These are phyloP conservation scores for Xenopus borealis DNA, from an alignment of 2,113 vertebrate genomes.

Conservation along the genomic window DNA sequence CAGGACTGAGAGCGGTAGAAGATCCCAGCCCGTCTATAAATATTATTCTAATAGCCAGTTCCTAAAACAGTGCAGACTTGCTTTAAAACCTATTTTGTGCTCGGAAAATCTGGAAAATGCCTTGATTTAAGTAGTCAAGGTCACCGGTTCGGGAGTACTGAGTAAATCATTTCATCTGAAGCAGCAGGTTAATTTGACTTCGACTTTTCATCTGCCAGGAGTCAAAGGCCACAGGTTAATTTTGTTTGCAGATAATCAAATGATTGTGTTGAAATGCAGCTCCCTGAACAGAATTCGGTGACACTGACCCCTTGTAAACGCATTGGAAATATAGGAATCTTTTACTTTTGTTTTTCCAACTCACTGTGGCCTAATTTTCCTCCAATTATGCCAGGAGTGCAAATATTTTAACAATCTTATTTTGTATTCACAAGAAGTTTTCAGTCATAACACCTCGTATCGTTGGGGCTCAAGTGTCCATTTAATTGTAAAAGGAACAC, in stretches of 20 bases:
- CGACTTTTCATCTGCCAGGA: slow-evolving; percentile 41
- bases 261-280: slow-evolving; percentile 48
- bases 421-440: slow-evolving; percentile 68
- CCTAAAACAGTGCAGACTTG: not conserved
- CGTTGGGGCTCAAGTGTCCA: slow-evolving; percentile 54
- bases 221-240: slow-evolving; percentile 40
- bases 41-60: not conserved
- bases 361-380: slow-evolving; percentile 63
- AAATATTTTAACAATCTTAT: slow-evolving; percentile 74
- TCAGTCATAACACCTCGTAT: slow-evolving; percentile 73
- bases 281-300: slow-evolving; percentile 41
- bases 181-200: slow-evolving; percentile 41
- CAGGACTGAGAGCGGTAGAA: too few relatives aligned
- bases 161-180: slow-evolving; percentile 22
- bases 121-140: slow-evolving; percentile 32
- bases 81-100: not conserved
- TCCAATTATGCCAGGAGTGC: slow-evolving; percentile 63
- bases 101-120: not conserved
- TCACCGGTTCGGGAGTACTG: not conserved
- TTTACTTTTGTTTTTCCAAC: slow-evolving; percentile 46
- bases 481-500: slow-evolving; percentile 51
- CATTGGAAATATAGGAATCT: slow-evolving; percentile 58
- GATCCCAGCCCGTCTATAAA: not conserved
- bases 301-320: slow-evolving; percentile 46
- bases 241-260: slow-evolving; percentile 48